Conservation (phyloP, 2,888 invertebrate genomes). For the Buathra laborator region DNA sequence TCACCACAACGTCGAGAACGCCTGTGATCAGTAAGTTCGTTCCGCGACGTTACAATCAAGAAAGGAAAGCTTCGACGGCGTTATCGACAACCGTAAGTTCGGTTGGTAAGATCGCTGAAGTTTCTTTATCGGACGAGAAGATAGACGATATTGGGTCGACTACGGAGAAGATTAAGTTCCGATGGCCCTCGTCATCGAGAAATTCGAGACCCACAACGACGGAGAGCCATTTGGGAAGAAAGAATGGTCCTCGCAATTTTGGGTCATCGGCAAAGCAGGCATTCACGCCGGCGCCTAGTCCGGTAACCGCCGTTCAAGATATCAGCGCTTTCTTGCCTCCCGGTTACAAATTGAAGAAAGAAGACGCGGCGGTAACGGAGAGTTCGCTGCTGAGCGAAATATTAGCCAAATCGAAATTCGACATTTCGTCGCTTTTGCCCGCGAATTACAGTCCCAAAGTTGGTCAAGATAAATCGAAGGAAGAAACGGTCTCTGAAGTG, state of each 20-base stretch:
- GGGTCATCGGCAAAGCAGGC: conserved; percentile 36
- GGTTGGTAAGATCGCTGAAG: conserved; percentile 48
- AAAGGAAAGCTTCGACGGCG: conserved; percentile 73
- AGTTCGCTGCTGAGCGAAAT: conserved; percentile 82
- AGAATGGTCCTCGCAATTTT: conserved; percentile 54
- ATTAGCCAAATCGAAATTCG: conserved; percentile 82
- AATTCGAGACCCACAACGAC: conserved; percentile 59
- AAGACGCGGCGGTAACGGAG: conserved; percentile 82
- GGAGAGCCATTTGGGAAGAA: conserved; percentile 57
- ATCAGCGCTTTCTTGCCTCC: conserved; percentile 89
- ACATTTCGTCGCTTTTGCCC: conserved; percentile 88
- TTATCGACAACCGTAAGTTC: conserved; percentile 73
- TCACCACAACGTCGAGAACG: conserved; percentile 86
- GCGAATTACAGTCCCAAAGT: conserved; percentile 88
- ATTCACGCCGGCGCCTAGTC: not conserved
- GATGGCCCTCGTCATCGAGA: conserved; percentile 69
- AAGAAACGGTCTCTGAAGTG: conserved; percentile 30
- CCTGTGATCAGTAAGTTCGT: conserved; percentile 81
- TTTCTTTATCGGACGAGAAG: not conserved
- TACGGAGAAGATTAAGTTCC: conserved; percentile 64
- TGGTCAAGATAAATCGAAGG: conserved; percentile 50
- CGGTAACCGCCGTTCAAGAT: conserved; percentile 81
- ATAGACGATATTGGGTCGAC: conserved; percentile 40
- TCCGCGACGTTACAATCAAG: conserved; percentile 81
- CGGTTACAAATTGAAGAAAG: conserved; percentile 87